Evolutionary conservation across 92 coral and sea anemone genomes (phyloP), one percentile per base, ranked within the genome.

Genomic region (Epizoanthus illoricatus): DNA sequence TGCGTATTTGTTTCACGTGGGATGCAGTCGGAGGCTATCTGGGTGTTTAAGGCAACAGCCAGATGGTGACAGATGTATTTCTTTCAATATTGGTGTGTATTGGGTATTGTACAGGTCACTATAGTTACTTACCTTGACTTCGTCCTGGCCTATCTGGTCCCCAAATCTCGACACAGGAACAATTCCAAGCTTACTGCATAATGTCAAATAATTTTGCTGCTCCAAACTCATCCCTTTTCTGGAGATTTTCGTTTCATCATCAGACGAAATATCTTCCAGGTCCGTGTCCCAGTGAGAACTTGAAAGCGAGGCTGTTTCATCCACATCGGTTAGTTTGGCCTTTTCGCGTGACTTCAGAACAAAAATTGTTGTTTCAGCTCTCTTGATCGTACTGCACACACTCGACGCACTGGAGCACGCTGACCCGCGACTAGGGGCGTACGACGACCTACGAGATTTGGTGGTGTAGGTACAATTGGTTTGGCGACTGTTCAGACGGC

Each of bases 251-350:
- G 54, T 75, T 0, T 83, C 74, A 11, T 66, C 73, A 63, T 75
- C 84, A 49, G 86, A 87, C 9, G 85, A 89, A 42, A 49, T 19
- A 19, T 89, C 90, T 49, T 93, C 94, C 12, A 91, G 84, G 84
- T 93, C 97, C 6, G 97, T 93, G 56, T 91, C 97, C 97, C 97
- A 91, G 67, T 93, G 87, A 15, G 97, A 93, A 39, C 92, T 91
- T 2, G 94, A 80, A 13, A 91, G 67, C 7, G 97, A 93, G 63
- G 78, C 78, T 18, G 92, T 91, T 65, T 91, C 97, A 18, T 91
- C 94, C 57, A 84, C 73, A 65, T 91, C 94, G 4, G 74, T 88
- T 33, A 86, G 54, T 69, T 59, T 75, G 1, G 5, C 16, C 17
- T 56, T 73, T 21, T 78, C 82, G 6, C 67, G 82, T 62, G 61